Evolutionary conservation across 2,113 vertebrate species (phyloP), one percentile per base, ranked within the genome.

Genomic region (Stegastes partitus): DNA sequence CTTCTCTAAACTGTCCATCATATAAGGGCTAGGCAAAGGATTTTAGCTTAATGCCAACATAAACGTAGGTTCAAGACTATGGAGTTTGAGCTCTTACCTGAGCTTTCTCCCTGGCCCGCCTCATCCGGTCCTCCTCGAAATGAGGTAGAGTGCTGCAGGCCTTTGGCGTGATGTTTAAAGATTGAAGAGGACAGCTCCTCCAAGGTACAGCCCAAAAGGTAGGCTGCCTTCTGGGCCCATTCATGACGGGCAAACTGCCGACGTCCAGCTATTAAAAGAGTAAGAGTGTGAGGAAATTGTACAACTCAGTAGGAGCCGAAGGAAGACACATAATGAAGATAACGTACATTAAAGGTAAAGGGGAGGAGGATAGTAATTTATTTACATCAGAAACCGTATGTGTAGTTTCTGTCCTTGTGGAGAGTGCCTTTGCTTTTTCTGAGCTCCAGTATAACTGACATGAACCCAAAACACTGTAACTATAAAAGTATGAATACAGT

Each of bases 211-310:
- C 96, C 96, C 89, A 97, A 83, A 62, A 99, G 93, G 89, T 99
- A 99, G 0, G 98, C 97, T 0, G 98, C 97, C 77, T 99, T 99
- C 94, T 99, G 98, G 47, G 97, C 98, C 97, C 97, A 99, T 74
- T 99, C 98, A 0, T 99, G 98, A 18, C 96, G 96, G 1, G 97
- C 97, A 94, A 99, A 99, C 93, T 99, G 98, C 69, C 93, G 95
- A 0, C 96, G 95, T 7, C 96, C 96, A 58, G 86, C 96, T 97
- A 39, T 4, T 50, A 28, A 26, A 0, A 45, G n/a, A 44, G n/a
- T 6, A 37, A 2, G 37, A 10, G 23, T 3, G 9, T 16, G 18
- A 34, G 19, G 58, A 63, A 4, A 16, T 1, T 7, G 22, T 45
- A 7, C 11, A 15, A 2, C 10, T 16, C 2, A 66, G 64, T 1